Evolutionary conservation across 2,888 invertebrate species (phyloP).

Genomic region (Tetragnatha montana): DNA sequence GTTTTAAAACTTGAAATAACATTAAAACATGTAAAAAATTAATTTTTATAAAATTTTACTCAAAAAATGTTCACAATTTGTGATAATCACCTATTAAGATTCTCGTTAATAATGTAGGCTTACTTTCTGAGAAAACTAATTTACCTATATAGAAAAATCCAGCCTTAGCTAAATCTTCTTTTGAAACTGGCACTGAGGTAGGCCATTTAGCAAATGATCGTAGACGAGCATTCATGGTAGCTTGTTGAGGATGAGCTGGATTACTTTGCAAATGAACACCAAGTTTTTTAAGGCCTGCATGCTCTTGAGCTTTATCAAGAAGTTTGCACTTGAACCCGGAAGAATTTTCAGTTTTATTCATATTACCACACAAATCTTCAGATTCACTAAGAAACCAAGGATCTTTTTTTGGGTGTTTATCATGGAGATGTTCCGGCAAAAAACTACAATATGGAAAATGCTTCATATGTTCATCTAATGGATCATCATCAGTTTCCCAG

Average conservation of each 20-base stretch:
- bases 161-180: constrained; percentile 88
- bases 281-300: constrained; percentile 45
- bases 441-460: constrained; percentile 90
- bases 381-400: constrained; percentile 32
- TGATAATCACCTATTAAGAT: no score
- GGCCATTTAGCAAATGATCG: constrained; percentile 88
- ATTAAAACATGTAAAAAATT: no score
- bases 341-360: neutral
- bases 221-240: constrained; percentile 77
- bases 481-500: constrained; percentile 89
- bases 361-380: constrained; percentile 70
- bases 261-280: constrained; percentile 62
- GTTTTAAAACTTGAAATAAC: no score
- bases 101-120: no score
- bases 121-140: neutral
- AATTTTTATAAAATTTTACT: no score
- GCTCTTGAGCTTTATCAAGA: constrained; percentile 28
- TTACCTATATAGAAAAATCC: constrained; percentile 93
- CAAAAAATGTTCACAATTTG: no score
- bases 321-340: constrained; percentile 17
- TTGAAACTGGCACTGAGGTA: constrained; percentile 85
- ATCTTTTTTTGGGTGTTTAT: neutral
- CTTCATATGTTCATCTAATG: constrained; percentile 85
- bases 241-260: constrained; percentile 67
- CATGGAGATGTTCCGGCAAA: constrained; percentile 78